A percentile compares a stretch with the other conserved stretches of the same genome.
Conservation (phyloP, 2,797 vertebrate species). For the Cuniculus paca region DNA sequence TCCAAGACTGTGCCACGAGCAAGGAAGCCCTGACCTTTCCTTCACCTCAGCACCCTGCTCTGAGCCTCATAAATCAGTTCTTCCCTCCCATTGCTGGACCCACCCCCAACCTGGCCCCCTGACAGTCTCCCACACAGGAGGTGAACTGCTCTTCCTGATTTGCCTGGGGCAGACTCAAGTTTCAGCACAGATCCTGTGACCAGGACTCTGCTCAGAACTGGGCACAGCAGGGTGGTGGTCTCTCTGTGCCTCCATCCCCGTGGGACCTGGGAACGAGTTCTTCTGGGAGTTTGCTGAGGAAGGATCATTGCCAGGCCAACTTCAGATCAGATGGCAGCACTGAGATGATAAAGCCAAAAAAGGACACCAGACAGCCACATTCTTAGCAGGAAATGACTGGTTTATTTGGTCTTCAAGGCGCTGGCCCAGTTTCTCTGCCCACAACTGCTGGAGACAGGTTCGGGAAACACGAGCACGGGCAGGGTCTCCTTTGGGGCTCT, state of each 20-base stretch:
- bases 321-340: neutral
- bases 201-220: neutral
- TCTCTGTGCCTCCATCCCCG: too few relatives aligned
- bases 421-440: neutral
- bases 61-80: neutral
- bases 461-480: rapidly evolving
- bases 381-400: neutral
- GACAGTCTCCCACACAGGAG: neutral
- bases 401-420: neutral
- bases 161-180: neutral
- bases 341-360: neutral
- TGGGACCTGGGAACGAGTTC: neutral
- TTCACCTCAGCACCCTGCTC: neutral
- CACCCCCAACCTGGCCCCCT: neutral
- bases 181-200: neutral
- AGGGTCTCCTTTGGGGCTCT: rapidly evolving
- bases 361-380: neutral
- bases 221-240: neutral
- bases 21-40: neutral
- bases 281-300: neutral
- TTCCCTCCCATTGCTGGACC: neutral
- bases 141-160: neutral
- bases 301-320: neutral
- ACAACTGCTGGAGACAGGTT: neutral
- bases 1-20: neutral